Conservation (phyloP, 1,140 invertebrate genomes). For the Hypothenemus hampei region DNA sequence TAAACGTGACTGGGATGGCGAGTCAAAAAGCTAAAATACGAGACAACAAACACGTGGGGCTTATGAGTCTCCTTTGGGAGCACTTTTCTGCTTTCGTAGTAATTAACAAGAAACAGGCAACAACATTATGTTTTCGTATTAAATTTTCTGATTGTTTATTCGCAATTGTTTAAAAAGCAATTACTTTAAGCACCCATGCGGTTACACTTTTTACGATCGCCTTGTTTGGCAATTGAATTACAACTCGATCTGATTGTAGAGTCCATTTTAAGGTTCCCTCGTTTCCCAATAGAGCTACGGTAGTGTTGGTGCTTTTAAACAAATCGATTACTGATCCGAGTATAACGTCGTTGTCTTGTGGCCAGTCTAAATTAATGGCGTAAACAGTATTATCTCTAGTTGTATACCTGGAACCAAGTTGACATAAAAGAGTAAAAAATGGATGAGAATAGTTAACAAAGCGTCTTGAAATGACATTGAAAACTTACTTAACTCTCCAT, state of each 20-base stretch:
- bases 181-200: constrained; percentile 42
- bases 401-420: constrained; percentile 53
- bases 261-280: constrained; percentile 20
- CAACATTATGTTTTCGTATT: too few species aligned
- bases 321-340: constrained; percentile 46
- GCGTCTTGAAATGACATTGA: too few species aligned
- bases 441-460: too few species aligned
- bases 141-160: too few species aligned
- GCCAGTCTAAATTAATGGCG: constrained; percentile 65
- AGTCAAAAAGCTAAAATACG: constrained; percentile 4
- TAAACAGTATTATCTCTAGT: constrained; percentile 51
- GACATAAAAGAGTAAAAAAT: too few species aligned
- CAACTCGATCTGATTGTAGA: constrained; percentile 18
- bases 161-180: too few species aligned
- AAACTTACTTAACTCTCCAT: too few species aligned
- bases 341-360: constrained; percentile 49
- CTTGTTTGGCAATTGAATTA: constrained; percentile 39
- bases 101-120: too few species aligned
- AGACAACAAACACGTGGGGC: constrained; percentile 10
- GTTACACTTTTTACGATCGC: constrained; percentile 33
- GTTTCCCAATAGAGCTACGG: constrained; percentile 47
- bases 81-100: too few species aligned
- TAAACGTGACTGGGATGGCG: constrained; percentile 8
- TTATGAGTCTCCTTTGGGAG: too few species aligned
- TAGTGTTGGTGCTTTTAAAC: constrained; percentile 41